phyloP scores from a whole-genome alignment of 2,888 invertebrate species.

The Poecilobothrus nobilitatus region DNA sequence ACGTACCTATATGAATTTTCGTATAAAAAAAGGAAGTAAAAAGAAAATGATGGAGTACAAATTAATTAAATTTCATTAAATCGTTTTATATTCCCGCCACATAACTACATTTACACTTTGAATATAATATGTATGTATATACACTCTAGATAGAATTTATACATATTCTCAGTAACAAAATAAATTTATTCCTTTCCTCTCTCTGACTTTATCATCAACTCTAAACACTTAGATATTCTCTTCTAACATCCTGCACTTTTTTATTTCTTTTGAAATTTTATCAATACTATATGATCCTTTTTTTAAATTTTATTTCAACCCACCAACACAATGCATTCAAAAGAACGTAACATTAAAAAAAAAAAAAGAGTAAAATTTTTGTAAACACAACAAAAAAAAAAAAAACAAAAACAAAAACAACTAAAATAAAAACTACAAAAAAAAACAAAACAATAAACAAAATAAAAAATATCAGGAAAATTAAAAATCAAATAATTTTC shows the following conservation, averaged over 20 bases:
- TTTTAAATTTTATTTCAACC: background rate
- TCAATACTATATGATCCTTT: background rate
- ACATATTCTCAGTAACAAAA: background rate
- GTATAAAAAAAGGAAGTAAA: background rate
- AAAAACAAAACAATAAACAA: background rate
- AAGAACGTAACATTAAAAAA: no score
- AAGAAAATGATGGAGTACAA: constrained; percentile 12
- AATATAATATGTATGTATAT: no score
- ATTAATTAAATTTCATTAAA: constrained; percentile 21
- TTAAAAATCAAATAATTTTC: constrained; percentile 3
- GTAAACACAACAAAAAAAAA: no score
- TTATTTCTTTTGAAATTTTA: background rate
- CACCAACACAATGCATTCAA: no score
- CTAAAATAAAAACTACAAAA: background rate
- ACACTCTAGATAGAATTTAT: background rate
- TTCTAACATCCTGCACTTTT: background rate
- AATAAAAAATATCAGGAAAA: background rate
- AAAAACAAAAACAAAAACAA: no score
- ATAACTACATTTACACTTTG: background rate
- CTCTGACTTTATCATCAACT: no score
- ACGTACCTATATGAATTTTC: background rate
- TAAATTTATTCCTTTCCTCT: no score
- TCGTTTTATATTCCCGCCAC: constrained; percentile 10
- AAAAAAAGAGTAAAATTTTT: no score
- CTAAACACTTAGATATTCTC: no score